Evolutionary conservation across 1,140 invertebrate genomes (phyloP), one percentile per base, ranked within the genome.

Genomic region (Drusus annulatus): DNA sequence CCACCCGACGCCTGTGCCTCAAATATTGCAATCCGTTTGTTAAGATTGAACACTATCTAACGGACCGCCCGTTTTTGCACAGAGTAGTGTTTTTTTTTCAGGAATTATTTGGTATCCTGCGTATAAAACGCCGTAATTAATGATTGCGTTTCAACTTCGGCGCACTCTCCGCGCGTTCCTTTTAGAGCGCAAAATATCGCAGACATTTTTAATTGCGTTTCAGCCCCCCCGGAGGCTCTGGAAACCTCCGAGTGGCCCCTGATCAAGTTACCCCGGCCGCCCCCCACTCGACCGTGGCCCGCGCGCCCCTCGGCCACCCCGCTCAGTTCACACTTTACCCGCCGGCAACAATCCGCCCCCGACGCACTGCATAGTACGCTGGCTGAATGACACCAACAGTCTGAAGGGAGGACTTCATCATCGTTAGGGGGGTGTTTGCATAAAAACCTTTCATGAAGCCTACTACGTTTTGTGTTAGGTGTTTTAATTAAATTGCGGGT

Each of bases 201-300:
- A 79, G 69, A 79, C 78, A 56, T 74, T 79, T 74, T 79, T 79
- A 79, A 79, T 79, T 79, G 78, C 56, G 62, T 79, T 79, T 79
- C 52, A 58, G 3, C 45, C 50, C 19, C n/a, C 50, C 54, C 23
- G 15, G 25, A n/a, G 21, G 21, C 28, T 28, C 13, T 45, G 36
- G 58, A 60, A 23, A 25, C 58, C 58, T 15, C 58, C 21, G 23
- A 28, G 28, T 28, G 28, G 25, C 25, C 62, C n/a, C 62, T 65
- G 62, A 65, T 65, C 28, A 19, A 65, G 62, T 65, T 65, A 65
- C 62, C 16, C 63, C 23, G 28, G 63, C 16, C 65, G 65, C 28
- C 65, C 15, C 0, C 36, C 31, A 10, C 28, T n/a, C 36, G 8
- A 2, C 63, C 63, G 31, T 28, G 25, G 63, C 63, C 31, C 0